Conservation (phyloP, 1,140 invertebrate genomes). For the Pygmarrhopalites habei region DNA sequence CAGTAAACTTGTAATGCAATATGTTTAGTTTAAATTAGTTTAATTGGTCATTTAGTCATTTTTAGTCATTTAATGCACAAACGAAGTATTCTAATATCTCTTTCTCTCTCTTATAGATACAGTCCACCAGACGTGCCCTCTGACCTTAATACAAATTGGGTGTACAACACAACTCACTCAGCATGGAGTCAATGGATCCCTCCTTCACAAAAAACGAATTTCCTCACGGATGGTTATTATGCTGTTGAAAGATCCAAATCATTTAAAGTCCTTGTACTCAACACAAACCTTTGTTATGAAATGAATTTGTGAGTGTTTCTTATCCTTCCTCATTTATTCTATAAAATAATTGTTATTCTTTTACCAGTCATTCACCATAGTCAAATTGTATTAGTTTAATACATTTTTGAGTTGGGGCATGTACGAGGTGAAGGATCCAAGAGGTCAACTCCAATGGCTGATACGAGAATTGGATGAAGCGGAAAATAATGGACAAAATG, state of each 20-base stretch:
- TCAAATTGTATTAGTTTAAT: background rate
- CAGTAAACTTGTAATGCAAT: slow-evolving; percentile 71
- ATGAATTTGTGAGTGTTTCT: slow-evolving; percentile 45
- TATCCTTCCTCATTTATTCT: slow-evolving; percentile 1
- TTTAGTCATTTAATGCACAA: too few species aligned
- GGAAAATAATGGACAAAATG: slow-evolving; percentile 16
- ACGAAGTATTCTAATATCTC: slow-evolving; percentile 12
- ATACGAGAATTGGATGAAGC: slow-evolving; percentile 11
- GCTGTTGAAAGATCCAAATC: slow-evolving; percentile 46
- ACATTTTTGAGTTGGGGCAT: slow-evolving; percentile 48
- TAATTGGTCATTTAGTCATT: background rate
- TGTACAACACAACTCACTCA: slow-evolving; percentile 43
- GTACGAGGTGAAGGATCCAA: slow-evolving; percentile 50
- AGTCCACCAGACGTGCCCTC: slow-evolving; percentile 28
- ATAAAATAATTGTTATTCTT: slow-evolving; percentile 42
- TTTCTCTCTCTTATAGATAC: too few species aligned
- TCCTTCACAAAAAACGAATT: slow-evolving; percentile 39
- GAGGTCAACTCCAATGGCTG: slow-evolving; percentile 20
- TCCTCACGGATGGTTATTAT: slow-evolving; percentile 50
- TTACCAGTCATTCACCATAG: background rate
- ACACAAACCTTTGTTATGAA: slow-evolving; percentile 49
- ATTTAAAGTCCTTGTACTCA: slow-evolving; percentile 51
- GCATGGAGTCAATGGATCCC: slow-evolving; percentile 46
- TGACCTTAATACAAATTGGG: slow-evolving; percentile 40
- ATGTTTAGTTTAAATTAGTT: slow-evolving; percentile 44